Evolutionary conservation across 2,113 vertebrate species (phyloP).

Genomic region (Myotis lucifugus): DNA sequence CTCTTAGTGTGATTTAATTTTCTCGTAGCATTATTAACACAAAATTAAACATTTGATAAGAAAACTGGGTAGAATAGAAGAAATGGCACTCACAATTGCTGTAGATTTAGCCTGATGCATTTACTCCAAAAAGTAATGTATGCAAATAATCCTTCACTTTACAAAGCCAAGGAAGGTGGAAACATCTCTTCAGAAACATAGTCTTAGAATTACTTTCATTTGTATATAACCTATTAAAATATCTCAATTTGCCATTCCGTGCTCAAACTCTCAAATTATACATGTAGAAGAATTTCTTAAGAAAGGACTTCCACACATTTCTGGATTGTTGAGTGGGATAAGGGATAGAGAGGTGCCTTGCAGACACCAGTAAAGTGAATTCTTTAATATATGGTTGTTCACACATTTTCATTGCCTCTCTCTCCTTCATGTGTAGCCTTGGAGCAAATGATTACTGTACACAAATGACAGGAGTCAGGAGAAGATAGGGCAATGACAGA

Average conservation of each 20-base stretch:
- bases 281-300: background rate
- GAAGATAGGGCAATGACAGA: constrained; percentile 83
- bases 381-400: constrained; percentile 39
- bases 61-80: background rate
- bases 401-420: constrained; percentile 55
- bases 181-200: background rate
- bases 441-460: constrained; percentile 70
- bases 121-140: background rate
- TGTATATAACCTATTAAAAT: background rate
- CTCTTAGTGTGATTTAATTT: constrained; percentile 7
- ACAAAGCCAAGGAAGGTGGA: background rate
- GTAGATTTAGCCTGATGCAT: background rate
- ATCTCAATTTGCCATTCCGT: background rate
- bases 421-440: constrained; percentile 81
- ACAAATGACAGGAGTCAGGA: constrained; percentile 82
- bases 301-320: background rate
- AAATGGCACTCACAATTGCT: background rate
- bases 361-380: background rate
- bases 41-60: background rate
- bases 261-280: background rate
- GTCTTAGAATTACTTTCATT: background rate
- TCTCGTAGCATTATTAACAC: background rate
- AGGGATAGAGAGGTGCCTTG: background rate
- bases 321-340: background rate
- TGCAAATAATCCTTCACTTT: background rate